Percentiles rank a stretch among this genome's conserved stretches.
Conservation (phyloP, 2,888 invertebrate genomes). For the Coelopa pilipes region DNA sequence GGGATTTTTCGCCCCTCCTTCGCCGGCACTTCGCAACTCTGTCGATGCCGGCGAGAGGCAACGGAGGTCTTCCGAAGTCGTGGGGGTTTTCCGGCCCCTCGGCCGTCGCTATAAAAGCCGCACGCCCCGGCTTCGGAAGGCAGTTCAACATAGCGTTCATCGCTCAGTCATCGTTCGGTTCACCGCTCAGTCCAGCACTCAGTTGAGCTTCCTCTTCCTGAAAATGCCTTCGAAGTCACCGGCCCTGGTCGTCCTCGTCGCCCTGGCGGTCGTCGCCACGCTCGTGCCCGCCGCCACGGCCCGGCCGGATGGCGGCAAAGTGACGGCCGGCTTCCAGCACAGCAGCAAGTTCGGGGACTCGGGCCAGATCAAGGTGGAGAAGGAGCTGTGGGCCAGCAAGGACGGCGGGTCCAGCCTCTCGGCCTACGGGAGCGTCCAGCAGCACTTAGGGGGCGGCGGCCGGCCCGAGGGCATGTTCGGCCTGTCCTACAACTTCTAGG, state of each 20-base stretch:
- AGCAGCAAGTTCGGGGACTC: neutral
- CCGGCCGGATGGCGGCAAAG: neutral
- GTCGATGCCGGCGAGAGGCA: no score
- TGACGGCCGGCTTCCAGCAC: neutral
- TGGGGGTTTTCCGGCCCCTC: no score
- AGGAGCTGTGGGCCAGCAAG: slow-evolving; percentile 13
- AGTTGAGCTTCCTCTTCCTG: neutral
- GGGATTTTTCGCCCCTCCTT: no score
- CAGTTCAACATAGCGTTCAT: no score
- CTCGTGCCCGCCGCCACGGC: neutral
- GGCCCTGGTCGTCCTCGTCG: neutral
- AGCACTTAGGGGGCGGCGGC: slow-evolving; percentile 20
- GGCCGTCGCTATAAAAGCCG: no score
- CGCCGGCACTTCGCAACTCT: no score
- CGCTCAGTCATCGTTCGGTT: no score
- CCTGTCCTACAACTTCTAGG: neutral
- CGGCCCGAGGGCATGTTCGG: neutral
- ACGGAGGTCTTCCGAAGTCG: no score
- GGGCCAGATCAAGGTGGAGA: neutral
- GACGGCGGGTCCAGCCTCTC: neutral
- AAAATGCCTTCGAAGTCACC: neutral
- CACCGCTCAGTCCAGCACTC: no score
- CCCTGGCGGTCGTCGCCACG: neutral
- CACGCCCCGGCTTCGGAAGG: no score
- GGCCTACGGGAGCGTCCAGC: slow-evolving; percentile 1